Evolutionary conservation across 1,140 invertebrate species (phyloP), one percentile per base, ranked within the genome.

Genomic region (Neoseiulus cucumeris): DNA sequence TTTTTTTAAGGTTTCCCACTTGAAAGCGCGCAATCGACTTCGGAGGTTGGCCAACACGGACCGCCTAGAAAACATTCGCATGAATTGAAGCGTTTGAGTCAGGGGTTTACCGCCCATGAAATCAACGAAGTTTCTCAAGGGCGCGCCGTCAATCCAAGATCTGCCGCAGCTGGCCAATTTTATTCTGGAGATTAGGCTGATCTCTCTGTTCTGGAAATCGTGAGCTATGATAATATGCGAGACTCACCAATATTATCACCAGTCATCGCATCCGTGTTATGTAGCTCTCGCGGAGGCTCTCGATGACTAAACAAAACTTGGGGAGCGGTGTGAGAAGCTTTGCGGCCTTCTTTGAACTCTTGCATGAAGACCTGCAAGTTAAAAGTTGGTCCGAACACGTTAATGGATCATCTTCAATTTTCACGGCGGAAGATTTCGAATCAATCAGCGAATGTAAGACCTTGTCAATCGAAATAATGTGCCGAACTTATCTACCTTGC

Each of bases 401-500:
- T 44, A 12, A 44, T 44, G 45, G 45, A 14, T 47, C 18, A n/a
- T n/a, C 1, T 4, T 39, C 2, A 5, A 12, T 22, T 18, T 18
- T 20, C 20, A 18, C 22, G 22, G 51, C 14, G n/a, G n/a, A n/a
- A n/a, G n/a, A n/a, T n/a, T n/a, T 47, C 14, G 28, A 47, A n/a
- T 12, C 12, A 44, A 44, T 44, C 42, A 44, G 42, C 42, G 42
- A 44, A 44, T 44, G n/a, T 44, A n/a, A 64, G 30, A 68, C 7
- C 4, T 67, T 64, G n/a, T 18, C 17, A 68, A 18, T 18, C 68
- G 42, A 25, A 66, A 25, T 66, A 44, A 7, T 45, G 93, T 83
- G 98, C 89, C 79, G n/a, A n/a, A n/a, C n/a, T n/a, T n/a, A n/a
- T 98, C 98, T 69, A 98, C 89, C 81, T 98, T 98, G 20, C 95